phyloP scores from a whole-genome alignment of 2,113 vertebrate species.

The Nycticorax nycticorax region DNA sequence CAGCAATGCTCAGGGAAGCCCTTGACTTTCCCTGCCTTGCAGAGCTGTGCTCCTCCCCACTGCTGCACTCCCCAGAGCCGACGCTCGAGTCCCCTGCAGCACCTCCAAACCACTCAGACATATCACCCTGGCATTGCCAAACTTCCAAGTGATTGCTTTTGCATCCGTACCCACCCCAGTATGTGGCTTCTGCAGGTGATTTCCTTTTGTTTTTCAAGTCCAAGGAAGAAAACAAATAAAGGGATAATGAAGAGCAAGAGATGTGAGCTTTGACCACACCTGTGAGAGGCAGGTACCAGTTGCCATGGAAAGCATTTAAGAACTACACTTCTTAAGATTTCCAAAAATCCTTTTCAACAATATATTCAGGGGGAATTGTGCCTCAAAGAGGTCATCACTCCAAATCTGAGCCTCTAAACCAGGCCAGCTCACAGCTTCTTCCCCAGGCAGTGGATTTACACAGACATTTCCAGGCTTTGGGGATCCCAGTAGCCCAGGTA shows the following conservation, averaged over 20 bases:
- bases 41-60: fast-evolving
- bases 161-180: not conserved
- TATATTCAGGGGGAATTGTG: not conserved
- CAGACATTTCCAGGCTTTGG: not conserved
- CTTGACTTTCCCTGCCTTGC: not conserved
- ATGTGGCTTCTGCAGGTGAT: not conserved
- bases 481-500: not conserved
- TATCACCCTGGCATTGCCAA: fast-evolving
- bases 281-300: not conserved
- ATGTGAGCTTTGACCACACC: not conserved
- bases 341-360: not conserved
- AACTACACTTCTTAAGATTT: not conserved
- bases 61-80: fast-evolving
- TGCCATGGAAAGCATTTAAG: not conserved
- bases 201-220: not conserved
- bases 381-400: not conserved
- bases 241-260: not conserved
- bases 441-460: fast-evolving
- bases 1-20: not conserved
- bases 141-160: not conserved
- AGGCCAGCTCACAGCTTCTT: not conserved
- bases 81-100: fast-evolving
- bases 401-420: not conserved
- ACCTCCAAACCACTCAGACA: not conserved
- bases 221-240: not conserved